Conservation (phyloP, 2,113 vertebrate species). For the Vulpes lagopus region DNA sequence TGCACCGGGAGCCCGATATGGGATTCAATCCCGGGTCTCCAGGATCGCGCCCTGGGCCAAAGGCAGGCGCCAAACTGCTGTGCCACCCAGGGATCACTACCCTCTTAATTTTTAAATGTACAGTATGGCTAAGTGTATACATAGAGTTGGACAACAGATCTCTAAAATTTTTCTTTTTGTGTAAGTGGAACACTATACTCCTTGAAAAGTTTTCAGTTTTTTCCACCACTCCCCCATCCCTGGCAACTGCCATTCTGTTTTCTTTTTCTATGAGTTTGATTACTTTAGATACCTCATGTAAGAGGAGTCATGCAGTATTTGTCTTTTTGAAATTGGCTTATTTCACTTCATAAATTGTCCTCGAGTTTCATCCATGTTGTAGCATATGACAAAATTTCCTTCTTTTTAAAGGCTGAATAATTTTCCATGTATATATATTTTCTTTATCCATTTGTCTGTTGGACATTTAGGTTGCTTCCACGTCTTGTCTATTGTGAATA, state of each 20-base stretch:
- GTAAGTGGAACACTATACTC: not conserved
- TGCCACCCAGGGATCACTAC: not conserved
- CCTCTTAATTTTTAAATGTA: not conserved
- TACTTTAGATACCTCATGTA: not conserved
- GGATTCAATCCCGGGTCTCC: too few relatives aligned
- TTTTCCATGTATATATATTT: not conserved
- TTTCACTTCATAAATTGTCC: not conserved
- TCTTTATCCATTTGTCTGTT: not conserved
- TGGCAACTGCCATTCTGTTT: not conserved
- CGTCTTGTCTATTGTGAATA: not conserved
- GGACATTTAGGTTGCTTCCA: slow-evolving; percentile 19
- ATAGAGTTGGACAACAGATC: not conserved
- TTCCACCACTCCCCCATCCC: accelerated
- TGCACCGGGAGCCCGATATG: too few relatives aligned
- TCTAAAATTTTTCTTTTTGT: not conserved
- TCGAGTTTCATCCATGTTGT: not conserved
- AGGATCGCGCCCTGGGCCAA: too few relatives aligned
- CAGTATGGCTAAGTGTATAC: not conserved
- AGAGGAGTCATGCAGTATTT: not conserved
- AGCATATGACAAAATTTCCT: not conserved
- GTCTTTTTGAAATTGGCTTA: slow-evolving; percentile 7
- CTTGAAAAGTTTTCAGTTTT: not conserved
- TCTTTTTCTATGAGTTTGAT: slow-evolving; percentile 29
- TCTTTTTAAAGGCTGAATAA: slow-evolving; percentile 29
- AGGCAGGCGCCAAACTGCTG: too few relatives aligned